Conservation (phyloP, 2,888 invertebrate species). For the Tortricodes alternella region DNA sequence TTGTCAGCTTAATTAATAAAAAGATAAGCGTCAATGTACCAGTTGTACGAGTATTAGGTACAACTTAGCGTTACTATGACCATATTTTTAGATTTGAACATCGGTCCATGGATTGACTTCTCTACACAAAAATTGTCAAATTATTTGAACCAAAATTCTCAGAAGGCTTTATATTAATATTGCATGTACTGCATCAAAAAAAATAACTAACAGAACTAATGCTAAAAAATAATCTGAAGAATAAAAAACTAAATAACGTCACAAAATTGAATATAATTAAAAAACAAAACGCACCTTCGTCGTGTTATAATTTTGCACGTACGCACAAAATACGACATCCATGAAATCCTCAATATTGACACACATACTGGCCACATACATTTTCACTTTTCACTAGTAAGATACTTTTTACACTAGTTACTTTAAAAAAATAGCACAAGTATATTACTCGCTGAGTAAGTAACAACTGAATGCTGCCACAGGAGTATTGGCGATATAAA, state of each 20-base stretch:
- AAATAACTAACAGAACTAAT: too few species aligned
- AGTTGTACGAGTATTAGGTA: too few species aligned
- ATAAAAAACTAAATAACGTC: neutral
- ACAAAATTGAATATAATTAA: neutral
- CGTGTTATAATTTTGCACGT: conserved; percentile 47
- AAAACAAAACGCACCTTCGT: conserved; percentile 53
- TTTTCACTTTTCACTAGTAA: conserved; percentile 34
- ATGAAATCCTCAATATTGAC: conserved; percentile 68
- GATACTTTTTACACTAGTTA: neutral
- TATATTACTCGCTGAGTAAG: conserved; percentile 32
- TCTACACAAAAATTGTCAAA: too few species aligned
- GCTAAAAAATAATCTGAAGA: too few species aligned
- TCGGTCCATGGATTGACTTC: too few species aligned
- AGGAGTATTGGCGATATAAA: conserved; percentile 57
- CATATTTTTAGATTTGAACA: too few species aligned
- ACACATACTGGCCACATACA: conserved; percentile 66
- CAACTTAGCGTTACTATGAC: too few species aligned
- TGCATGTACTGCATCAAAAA: too few species aligned
- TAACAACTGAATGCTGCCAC: conserved; percentile 47
- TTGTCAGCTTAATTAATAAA: too few species aligned
- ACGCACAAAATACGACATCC: conserved; percentile 74
- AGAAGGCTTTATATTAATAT: too few species aligned
- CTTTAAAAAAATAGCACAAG: conserved; percentile 27
- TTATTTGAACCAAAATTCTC: too few species aligned
- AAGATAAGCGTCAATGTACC: too few species aligned